These are phyloP conservation scores for Myotis davidii DNA, from an alignment of 2,113 vertebrate species.

Conservation along the genomic window DNA sequence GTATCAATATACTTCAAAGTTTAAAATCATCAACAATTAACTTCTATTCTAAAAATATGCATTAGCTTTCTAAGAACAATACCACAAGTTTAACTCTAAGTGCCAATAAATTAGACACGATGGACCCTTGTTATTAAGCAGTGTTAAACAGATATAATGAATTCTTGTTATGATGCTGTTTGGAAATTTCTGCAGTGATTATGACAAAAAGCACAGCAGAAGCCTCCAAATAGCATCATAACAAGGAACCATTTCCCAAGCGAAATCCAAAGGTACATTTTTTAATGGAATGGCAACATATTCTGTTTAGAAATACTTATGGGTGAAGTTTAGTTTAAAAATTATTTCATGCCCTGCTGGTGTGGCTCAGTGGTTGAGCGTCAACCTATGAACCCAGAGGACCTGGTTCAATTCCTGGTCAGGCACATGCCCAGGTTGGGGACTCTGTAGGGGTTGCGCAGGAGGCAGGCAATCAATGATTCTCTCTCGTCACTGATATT, in stretches of 20 bases:
- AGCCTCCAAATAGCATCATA: background rate
- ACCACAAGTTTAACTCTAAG: background rate
- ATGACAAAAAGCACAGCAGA: conserved; percentile 41
- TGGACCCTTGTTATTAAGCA: background rate
- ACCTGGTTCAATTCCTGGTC: too few species aligned
- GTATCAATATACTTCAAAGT: background rate
- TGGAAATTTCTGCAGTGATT: conserved; percentile 3
- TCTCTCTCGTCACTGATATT: too few species aligned
- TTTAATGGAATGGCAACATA: background rate
- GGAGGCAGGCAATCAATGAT: too few species aligned
- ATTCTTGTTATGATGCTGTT: background rate
- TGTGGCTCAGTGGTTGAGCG: too few species aligned
- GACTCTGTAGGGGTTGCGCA: too few species aligned
- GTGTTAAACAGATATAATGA: background rate
- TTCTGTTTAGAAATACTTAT: conserved; percentile 43
- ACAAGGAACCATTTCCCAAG: background rate
- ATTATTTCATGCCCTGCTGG: background rate
- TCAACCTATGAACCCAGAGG: too few species aligned
- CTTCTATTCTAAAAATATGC: background rate
- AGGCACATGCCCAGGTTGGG: too few species aligned
- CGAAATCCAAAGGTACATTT: background rate
- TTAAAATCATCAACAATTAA: conserved; percentile 48
- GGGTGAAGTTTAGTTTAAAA: background rate
- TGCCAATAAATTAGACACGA: background rate
- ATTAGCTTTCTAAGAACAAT: conserved; percentile 13